Conservation (phyloP, 2,113 vertebrate species). For the Bos indicus region DNA sequence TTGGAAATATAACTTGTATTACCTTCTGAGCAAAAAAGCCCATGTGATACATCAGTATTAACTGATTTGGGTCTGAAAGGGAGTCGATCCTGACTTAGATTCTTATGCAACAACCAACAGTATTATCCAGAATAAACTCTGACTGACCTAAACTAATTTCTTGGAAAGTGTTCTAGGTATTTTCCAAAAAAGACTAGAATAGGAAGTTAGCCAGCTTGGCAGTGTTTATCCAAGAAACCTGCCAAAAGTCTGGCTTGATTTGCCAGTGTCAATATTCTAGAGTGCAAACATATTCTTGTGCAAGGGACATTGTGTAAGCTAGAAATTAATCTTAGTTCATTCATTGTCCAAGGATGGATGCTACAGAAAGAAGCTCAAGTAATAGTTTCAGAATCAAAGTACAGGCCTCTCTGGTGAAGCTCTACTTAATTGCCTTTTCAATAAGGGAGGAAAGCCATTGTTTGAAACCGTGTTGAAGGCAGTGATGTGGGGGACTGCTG, state of each 20-base stretch:
- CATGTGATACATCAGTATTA: background rate
- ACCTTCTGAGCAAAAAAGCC: background rate
- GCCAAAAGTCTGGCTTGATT: slow-evolving; percentile 63
- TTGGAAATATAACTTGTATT: background rate
- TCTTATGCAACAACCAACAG: slow-evolving; percentile 29
- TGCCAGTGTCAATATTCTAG: slow-evolving; percentile 57
- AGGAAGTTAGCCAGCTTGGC: slow-evolving; percentile 68
- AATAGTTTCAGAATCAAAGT: slow-evolving; percentile 8
- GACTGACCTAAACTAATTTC: slow-evolving; percentile 60
- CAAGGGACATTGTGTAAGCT: slow-evolving; percentile 48
- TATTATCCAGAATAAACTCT: slow-evolving; percentile 59
- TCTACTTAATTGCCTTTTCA: background rate
- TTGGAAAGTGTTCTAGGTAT: slow-evolving; percentile 73
- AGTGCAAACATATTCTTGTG: slow-evolving; percentile 53
- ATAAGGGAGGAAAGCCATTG: background rate
- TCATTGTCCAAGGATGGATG: slow-evolving; percentile 23
- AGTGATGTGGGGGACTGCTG: background rate
- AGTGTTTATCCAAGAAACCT: slow-evolving; percentile 54
- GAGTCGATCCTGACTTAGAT: background rate
- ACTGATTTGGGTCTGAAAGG: background rate
- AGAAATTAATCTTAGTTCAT: slow-evolving; percentile 57
- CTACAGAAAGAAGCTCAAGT: background rate
- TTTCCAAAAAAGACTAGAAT: slow-evolving; percentile 61
- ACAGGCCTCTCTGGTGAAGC: background rate
- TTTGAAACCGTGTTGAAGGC: background rate